Base-by-base conservation (phyloP, 2,888 invertebrate species). In the Conomelus anceps region DNA sequence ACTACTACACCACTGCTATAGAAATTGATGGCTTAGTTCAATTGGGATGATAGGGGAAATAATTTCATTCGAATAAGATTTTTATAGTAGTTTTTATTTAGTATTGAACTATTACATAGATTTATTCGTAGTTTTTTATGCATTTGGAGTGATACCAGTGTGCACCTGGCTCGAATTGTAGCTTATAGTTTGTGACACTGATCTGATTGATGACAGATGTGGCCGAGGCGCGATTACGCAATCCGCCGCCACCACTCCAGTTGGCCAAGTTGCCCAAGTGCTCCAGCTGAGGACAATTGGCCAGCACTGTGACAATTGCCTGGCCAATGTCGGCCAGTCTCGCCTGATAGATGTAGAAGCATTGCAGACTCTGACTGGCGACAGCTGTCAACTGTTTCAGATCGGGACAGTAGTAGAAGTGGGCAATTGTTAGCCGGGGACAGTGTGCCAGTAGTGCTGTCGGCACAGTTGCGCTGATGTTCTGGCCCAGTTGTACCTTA, bases 341-440 rank as follows among this genome's bases (percentile, higher is more conserved):
- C 4, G 93, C 93, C 89, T 94, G 93, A 89, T 93, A 93, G 41
- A 94, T 92, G 89, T 93, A 94, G 88, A 94, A 93, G 89, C 94
- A 94, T 34, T 92, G 92, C 0, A 91, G 88, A 26, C 88, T 88
- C 63, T 11, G 89, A 86, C 23, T 88, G n/a, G 23, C 91, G 91
- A 87, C 88, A 89, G 63, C 91, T 90, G 20, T 91, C 91, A 22
- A 88, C 90, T 86, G 90, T 90, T 22, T 93, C 20, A 94, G 90
- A 91, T 93, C 93, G 88, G 92, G 92, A 90, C 93, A 93, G 90
- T 93, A 93, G 91, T 93, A 93, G 22, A 93, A 92, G 88, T 94
- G 94, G 1, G 93, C 91, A 1, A 93, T 92, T 4, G 91, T 92
- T 22, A 94, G 91, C 22, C 92, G 92, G 0, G 93, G 93, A 0